Evolutionary conservation across 2,797 vertebrate genomes (phyloP).

Genomic region (Sphaeramia orbicularis): DNA sequence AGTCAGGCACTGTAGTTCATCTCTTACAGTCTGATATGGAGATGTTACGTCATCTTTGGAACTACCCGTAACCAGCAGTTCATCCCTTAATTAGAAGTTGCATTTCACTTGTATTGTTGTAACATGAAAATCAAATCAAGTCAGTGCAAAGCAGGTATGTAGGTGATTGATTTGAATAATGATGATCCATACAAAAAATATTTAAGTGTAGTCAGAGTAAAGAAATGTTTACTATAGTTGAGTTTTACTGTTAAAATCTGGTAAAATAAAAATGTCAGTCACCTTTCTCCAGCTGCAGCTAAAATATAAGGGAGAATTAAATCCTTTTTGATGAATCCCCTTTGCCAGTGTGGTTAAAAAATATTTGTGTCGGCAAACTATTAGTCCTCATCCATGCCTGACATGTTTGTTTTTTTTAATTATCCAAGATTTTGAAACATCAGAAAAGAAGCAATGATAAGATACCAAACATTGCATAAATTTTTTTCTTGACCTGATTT

Average conservation of each 20-base stretch:
- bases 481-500: not conserved
- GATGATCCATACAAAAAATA: conserved; percentile 3
- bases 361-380: conserved; percentile 1
- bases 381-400: not conserved
- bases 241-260: conserved; percentile 33
- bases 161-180: not conserved
- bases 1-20: conserved; percentile 10
- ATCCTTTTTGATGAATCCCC: conserved; percentile 6
- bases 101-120: conserved; percentile 12
- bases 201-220: conserved; percentile 14
- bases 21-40: conserved; percentile 24
- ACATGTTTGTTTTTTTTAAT: not conserved
- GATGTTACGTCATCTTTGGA: conserved; percentile 15
- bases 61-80: conserved; percentile 30
- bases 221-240: conserved; percentile 36
- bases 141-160: conserved; percentile 9
- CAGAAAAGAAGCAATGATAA: not conserved
- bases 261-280: not conserved
- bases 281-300: conserved; percentile 31
- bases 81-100: conserved; percentile 1
- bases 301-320: conserved; percentile 24
- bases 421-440: conserved; percentile 1
- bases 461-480: not conserved
- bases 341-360: not conserved
- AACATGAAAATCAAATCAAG: conserved; percentile 32